phyloP scores from a whole-genome alignment of 2,797 vertebrate genomes.

The Megaceryle alcyon region DNA sequence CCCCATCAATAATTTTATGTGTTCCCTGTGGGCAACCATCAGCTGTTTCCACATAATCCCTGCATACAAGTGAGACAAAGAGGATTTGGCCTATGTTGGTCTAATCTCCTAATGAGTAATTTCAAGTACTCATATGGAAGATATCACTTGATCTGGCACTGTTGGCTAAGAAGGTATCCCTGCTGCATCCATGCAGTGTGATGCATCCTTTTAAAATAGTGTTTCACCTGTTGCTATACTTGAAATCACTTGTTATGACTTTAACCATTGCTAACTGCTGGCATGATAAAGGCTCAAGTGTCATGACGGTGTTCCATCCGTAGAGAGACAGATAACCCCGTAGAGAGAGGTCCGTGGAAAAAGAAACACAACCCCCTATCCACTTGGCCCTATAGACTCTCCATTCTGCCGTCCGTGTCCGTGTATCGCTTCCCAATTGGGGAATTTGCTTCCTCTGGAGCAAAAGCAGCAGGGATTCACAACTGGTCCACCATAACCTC shows the following conservation, averaged over 20 bases:
- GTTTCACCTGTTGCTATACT: background rate
- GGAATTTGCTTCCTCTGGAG: background rate
- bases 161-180: background rate
- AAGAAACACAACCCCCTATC: fast-evolving
- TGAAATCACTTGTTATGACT: background rate
- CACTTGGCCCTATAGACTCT: fast-evolving
- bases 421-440: background rate
- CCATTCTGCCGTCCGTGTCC: fast-evolving
- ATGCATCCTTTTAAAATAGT: slow-evolving; percentile 14
- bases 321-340: fast-evolving
- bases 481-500: background rate
- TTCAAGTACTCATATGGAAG: background rate
- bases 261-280: fast-evolving
- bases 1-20: background rate
- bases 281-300: background rate
- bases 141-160: background rate
- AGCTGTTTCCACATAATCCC: background rate
- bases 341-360: fast-evolving
- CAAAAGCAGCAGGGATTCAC: fast-evolving
- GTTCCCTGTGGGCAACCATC: background rate
- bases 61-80: background rate
- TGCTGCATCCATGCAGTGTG: background rate
- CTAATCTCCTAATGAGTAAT: background rate
- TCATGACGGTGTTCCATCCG: fast-evolving
- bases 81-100: background rate